Base-by-base conservation (phyloP, 2,888 invertebrate genomes). In the Diarsia brunnea region DNA sequence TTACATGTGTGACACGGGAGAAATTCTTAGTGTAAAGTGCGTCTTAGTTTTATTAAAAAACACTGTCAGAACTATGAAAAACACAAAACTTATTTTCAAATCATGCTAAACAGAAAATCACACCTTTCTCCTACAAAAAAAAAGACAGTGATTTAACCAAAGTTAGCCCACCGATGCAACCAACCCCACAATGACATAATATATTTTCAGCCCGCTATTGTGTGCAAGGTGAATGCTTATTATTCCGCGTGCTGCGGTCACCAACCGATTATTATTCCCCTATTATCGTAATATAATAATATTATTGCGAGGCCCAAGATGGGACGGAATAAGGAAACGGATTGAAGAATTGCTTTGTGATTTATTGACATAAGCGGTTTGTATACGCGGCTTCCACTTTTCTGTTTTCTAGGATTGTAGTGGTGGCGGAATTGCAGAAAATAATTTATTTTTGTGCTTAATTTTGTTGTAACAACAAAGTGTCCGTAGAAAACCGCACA, bases 261-360 rank as follows among this genome's bases (percentile, higher is more conserved):
- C 92, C 92, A 85, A 81, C 87, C 84, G 88, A 90, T 92, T 93
- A 91, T 92, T 92, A 91, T 92, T 91, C 89, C 82, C 87, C 87
- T 89, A 88, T 92, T 90, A 91, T 92, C 92, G 91, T 90, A 89
- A 91, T 91, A 90, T 91, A 91, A 91, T 90, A 91, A 92, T 91
- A 91, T 91, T 91, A 90, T 91, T 88, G 90, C 90, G 89, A 86
- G 85, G 84, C 86, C 79, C 88, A 85, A 89, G 91, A 92, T 90
- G 90, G 90, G 84, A 86, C 85, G 88, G 89, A 93, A 95, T 94
- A 93, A 94, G 95, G 95, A 95, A 95, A 92, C 90, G 84, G 87
- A 90, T 87, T 87, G 87, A 87, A 72, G 87, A 87, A 85, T 87
- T 88, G 82, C 81, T 69, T 88, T 89, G 84, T 91, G 90, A 92